phyloP scores from a whole-genome alignment of 2,797 vertebrate species.

The Dromococcyx pavoninus region DNA sequence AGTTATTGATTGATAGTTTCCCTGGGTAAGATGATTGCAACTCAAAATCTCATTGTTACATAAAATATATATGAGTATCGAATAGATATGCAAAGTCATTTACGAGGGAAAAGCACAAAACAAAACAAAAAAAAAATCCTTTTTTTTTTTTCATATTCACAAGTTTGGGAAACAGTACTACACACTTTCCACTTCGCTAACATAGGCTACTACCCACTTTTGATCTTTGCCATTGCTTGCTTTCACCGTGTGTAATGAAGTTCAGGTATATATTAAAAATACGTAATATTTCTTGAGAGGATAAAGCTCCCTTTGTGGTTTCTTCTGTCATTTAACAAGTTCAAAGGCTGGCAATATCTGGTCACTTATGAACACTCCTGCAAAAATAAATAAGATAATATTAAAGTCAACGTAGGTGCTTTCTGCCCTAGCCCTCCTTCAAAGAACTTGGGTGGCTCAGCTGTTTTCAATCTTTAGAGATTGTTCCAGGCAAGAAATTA shows the following conservation, averaged over 20 bases:
- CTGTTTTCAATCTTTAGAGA: background rate
- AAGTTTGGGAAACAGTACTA: background rate
- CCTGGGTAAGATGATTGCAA: background rate
- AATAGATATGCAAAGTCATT: background rate
- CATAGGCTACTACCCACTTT: background rate
- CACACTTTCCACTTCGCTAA: background rate
- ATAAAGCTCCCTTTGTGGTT: background rate
- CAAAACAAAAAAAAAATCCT: background rate
- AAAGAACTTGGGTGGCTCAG: background rate
- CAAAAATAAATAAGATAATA: background rate
- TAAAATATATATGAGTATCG: background rate
- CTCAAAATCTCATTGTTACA: background rate
- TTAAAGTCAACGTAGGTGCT: background rate
- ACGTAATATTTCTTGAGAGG: background rate
- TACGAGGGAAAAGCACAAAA: background rate
- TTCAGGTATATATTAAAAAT: background rate
- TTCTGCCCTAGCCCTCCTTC: background rate
- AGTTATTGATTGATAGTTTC: background rate
- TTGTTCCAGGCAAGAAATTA: background rate
- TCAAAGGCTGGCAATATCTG: background rate
- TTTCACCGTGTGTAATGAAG: background rate
- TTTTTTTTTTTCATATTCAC: background rate
- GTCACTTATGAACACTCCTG: background rate
- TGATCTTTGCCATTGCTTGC: background rate
- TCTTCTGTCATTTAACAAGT: background rate